Evolutionary conservation across 2,797 vertebrate genomes (phyloP).

Genomic region (Xerus rutilus): DNA sequence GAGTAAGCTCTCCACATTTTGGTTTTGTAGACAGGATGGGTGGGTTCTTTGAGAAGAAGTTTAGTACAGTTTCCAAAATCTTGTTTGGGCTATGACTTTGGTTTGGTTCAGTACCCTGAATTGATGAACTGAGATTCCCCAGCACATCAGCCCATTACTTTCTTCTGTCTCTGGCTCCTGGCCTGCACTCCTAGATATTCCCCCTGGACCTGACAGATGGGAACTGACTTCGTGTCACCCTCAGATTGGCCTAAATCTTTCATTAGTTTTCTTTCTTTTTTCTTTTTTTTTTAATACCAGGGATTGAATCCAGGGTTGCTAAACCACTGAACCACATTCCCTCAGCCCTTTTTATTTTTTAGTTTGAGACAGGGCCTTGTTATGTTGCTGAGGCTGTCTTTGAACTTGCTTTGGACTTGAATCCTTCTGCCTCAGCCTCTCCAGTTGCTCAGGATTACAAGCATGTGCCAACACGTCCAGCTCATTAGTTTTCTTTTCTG

Average conservation of each 20-base stretch:
- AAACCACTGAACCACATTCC: too few species aligned
- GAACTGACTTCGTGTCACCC: background rate
- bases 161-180: background rate
- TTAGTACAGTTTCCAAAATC: background rate
- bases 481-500: background rate
- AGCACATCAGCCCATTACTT: background rate
- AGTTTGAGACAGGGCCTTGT: too few species aligned
- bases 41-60: background rate
- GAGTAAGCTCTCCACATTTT: conserved; percentile 91
- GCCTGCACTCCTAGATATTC: background rate
- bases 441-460: too few species aligned
- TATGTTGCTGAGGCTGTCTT: too few species aligned
- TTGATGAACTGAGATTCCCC: background rate
- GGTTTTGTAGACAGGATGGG: background rate
- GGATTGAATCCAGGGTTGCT: too few species aligned
- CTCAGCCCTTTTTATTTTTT: too few species aligned
- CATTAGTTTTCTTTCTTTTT: background rate
- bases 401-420: too few species aligned
- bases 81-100: background rate
- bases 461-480: too few species aligned
- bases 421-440: too few species aligned
- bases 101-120: background rate
- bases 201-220: background rate
- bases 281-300: too few species aligned
- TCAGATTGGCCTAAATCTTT: background rate